Evolutionary conservation across 2,797 vertebrate species (phyloP).

Genomic region (Chromobotia macracanthus): DNA sequence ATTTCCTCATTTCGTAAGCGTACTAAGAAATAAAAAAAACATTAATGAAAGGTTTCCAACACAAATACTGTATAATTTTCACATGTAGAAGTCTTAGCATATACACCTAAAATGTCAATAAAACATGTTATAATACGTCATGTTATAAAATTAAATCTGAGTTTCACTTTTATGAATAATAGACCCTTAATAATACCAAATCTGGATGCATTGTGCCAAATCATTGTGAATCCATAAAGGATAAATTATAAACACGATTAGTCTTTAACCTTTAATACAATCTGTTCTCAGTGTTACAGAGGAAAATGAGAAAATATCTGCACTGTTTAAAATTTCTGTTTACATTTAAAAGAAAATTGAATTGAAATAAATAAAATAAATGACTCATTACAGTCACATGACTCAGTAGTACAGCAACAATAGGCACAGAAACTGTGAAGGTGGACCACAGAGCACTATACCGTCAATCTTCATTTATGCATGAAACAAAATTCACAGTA

Average conservation of each 20-base stretch:
- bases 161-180: not conserved
- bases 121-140: slow-evolving; percentile 57
- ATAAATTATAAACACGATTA: slow-evolving; percentile 64
- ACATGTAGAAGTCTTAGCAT: slow-evolving; percentile 8
- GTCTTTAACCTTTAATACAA: slow-evolving; percentile 62
- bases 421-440: slow-evolving; percentile 66
- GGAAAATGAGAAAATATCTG: slow-evolving; percentile 64
- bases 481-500: slow-evolving; percentile 57
- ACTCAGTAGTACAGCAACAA: slow-evolving; percentile 78
- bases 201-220: slow-evolving; percentile 25
- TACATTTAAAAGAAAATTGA: slow-evolving; percentile 61
- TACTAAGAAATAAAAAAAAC: not conserved
- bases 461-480: slow-evolving; percentile 54
- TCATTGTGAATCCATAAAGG: slow-evolving; percentile 65
- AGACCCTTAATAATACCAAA: slow-evolving; percentile 48
- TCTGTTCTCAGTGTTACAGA: slow-evolving; percentile 55
- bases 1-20: not conserved
- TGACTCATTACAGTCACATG: slow-evolving; percentile 60
- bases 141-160: slow-evolving; percentile 10
- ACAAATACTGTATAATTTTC: slow-evolving; percentile 34
- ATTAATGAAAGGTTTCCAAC: not conserved
- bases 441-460: slow-evolving; percentile 55
- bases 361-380: slow-evolving; percentile 64
- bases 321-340: slow-evolving; percentile 47
- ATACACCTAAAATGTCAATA: slow-evolving; percentile 52